A percentile compares a stretch with the other conserved stretches of the same genome.
Evolutionary conservation across 2,888 invertebrate genomes (phyloP).

Genomic region (Maniola hyperantus): DNA sequence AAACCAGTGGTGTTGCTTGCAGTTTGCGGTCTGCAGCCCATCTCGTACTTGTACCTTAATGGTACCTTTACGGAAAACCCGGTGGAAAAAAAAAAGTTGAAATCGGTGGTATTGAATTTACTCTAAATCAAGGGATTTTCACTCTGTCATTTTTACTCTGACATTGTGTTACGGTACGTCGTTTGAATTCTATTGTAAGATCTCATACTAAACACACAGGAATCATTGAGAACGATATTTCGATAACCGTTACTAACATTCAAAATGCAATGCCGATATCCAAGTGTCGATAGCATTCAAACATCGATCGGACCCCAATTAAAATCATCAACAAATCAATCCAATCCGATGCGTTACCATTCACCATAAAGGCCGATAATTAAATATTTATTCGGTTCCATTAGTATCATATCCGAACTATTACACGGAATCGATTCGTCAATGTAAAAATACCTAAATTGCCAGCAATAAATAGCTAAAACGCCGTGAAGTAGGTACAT

Average conservation of each 20-base stretch:
- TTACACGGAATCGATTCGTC: slow-evolving; percentile 73
- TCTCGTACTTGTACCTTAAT: no score
- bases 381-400: slow-evolving; percentile 79
- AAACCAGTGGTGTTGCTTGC: no score
- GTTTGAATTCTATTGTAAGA: no score
- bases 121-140: no score
- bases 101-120: no score
- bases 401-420: slow-evolving; percentile 67
- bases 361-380: slow-evolving; percentile 73
- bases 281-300: slow-evolving; percentile 42
- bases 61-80: no score
- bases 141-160: no score
- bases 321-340: slow-evolving; percentile 68
- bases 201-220: neutral
- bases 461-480: slow-evolving; percentile 59
- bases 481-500: slow-evolving; percentile 72
- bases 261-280: slow-evolving; percentile 33
- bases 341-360: slow-evolving; percentile 73
- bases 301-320: slow-evolving; percentile 56
- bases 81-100: no score
- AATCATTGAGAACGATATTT: slow-evolving; percentile 17
- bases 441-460: slow-evolving; percentile 71
- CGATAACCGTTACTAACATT: slow-evolving; percentile 25
- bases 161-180: no score
- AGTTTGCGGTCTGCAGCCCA: no score